Base-by-base conservation (phyloP, 1,140 invertebrate genomes). In the Glossosoma conforme region DNA sequence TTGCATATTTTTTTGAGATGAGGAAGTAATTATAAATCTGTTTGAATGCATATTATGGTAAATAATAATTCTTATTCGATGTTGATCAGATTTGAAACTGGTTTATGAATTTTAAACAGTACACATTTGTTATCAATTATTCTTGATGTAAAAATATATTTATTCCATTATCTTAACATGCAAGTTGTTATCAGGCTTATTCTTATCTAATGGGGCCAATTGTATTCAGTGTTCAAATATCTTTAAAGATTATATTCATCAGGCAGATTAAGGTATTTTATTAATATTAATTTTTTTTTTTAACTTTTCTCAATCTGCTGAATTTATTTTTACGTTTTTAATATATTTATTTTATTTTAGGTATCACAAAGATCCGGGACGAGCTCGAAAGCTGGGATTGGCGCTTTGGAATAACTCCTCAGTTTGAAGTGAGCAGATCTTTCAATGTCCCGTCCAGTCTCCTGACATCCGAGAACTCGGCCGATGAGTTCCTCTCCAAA, bases 351-450 rank as follows among this genome's bases (percentile, higher is more conserved):
- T 43, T 49, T 48, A 60, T 69, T 64, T 25, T 62, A 85, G 86
- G 87, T 60, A 76, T 94, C 9, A 67, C 65, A 1, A 74, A 77
- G 35, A 77, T 89, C 47, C 75, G 76, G 32, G 65, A 78, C 32
- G 79, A 86, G 50, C 80, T 93, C 18, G 63, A 73, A 51, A 84
- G 81, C 11, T 96, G 92, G 91, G 79, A 91, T 38, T 96, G 91
- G 92, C 80, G 81, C 42, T 93, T 80, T 68, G 93, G 89, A n/a
- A 85, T 82, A 64, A 91, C 91, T 1, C 93, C 93, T 1, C 81
- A 82, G 60, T 97, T 96, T 67, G 81, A 78, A 1, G 79, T 91
- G 3, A 72, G 68, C 46, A 64, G 71, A 18, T 60, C 66, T 1
- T 75, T 75, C 61, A 67, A 67, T 0, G 72, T 75, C 3, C 70